Conservation (phyloP, 1,140 invertebrate species). For the Paracyclopina nana region DNA sequence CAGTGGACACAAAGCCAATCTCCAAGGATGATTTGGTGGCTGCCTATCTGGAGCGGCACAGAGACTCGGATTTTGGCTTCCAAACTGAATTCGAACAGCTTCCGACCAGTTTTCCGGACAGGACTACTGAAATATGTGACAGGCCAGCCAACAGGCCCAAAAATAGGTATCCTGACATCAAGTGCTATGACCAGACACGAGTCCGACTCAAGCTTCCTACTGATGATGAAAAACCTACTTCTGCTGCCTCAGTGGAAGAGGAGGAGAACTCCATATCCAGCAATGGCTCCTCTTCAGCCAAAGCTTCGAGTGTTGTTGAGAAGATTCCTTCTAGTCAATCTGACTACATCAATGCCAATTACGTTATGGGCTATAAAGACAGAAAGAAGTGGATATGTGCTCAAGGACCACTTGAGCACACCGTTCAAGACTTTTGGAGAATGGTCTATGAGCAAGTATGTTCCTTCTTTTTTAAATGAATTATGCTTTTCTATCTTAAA, state of each 20-base stretch:
- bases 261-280: slow-evolving; percentile 4
- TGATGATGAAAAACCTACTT: slow-evolving; percentile 40
- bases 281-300: background rate
- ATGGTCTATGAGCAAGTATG: slow-evolving; percentile 91
- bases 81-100: slow-evolving; percentile 62
- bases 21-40: slow-evolving; percentile 42
- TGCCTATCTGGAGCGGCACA: slow-evolving; percentile 52
- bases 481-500: slow-evolving; percentile 18
- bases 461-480: no score
- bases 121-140: slow-evolving; percentile 64
- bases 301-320: slow-evolving; percentile 30
- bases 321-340: no score
- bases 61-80: slow-evolving; percentile 68
- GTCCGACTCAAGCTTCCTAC: slow-evolving; percentile 54
- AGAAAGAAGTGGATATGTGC: slow-evolving; percentile 84
- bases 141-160: slow-evolving; percentile 65
- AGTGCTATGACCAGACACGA: slow-evolving; percentile 76
- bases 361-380: slow-evolving; percentile 72
- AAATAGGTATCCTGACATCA: slow-evolving; percentile 72
- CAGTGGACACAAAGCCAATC: slow-evolving; percentile 48
- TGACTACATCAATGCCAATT: slow-evolving; percentile 85
- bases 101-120: slow-evolving; percentile 62
- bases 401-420: slow-evolving; percentile 74
- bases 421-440: slow-evolving; percentile 84
- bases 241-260: no score